phyloP scores from a whole-genome alignment of 2,797 vertebrate genomes.

The Chaetophractus vellerosus region DNA sequence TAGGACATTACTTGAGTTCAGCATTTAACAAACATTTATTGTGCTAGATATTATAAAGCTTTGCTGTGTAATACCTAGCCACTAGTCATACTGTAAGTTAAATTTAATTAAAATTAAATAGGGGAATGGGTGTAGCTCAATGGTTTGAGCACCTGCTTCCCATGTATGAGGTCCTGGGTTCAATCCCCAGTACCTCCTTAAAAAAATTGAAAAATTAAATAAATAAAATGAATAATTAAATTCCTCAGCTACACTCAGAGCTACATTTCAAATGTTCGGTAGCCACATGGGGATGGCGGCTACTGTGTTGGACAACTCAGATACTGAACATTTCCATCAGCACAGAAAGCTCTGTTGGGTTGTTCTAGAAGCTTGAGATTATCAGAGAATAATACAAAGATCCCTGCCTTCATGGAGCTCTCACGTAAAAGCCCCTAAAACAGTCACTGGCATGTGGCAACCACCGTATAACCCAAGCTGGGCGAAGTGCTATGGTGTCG shows the following conservation, averaged over 20 bases:
- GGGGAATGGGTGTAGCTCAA: too few relatives aligned
- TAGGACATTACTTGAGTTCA: neutral
- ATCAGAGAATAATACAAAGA: neutral
- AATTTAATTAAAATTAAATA: conserved; percentile 48
- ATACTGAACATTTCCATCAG: neutral
- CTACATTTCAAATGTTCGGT: neutral
- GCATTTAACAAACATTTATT: neutral
- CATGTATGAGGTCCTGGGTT: too few relatives aligned
- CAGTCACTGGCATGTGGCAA: neutral
- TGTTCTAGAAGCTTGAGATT: neutral
- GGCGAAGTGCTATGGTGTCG: neutral
- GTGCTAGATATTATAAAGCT: neutral
- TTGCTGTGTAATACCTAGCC: neutral
- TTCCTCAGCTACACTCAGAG: neutral
- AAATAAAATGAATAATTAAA: neutral
- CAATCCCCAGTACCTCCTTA: too few relatives aligned
- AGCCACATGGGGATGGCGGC: neutral
- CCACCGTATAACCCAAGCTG: neutral
- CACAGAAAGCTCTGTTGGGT: neutral
- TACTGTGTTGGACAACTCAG: neutral
- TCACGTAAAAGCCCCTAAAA: neutral
- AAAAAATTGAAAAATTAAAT: neutral
- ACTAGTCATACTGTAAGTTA: conserved; percentile 40
- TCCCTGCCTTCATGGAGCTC: neutral
- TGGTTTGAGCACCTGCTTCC: too few relatives aligned